phyloP scores from a whole-genome alignment of 2,797 vertebrate species.

The Psittacula derbiana region DNA sequence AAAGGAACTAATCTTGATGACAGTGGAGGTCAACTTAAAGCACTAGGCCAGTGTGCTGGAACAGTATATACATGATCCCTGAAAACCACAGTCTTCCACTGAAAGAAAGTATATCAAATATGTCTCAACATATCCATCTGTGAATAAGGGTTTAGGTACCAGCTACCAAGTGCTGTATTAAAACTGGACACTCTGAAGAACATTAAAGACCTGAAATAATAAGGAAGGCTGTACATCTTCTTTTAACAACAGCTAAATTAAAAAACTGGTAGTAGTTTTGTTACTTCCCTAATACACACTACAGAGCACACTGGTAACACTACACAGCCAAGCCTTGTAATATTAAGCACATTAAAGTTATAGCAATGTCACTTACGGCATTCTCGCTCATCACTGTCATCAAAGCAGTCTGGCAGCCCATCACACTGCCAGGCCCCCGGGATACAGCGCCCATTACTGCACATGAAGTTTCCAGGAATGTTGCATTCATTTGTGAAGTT shows the following conservation, averaged over 20 bases:
- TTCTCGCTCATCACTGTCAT: slow-evolving; percentile 93
- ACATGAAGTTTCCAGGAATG: slow-evolving; percentile 97
- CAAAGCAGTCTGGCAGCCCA: slow-evolving; percentile 90
- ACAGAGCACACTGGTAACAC: neutral
- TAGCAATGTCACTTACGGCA: slow-evolving; percentile 86
- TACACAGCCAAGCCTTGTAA: neutral
- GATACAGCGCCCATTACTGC: slow-evolving; percentile 91
- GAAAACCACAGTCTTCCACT: neutral
- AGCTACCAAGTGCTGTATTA: neutral
- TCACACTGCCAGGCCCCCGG: slow-evolving; percentile 93
- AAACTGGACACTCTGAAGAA: neutral
- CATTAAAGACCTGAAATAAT: neutral
- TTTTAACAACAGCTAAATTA: neutral
- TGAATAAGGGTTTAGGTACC: neutral
- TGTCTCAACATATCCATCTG: neutral
- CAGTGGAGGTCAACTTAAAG: neutral
- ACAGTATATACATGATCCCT: neutral
- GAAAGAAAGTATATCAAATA: neutral
- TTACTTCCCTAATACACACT: neutral
- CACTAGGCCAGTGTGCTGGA: neutral
- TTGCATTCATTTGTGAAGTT: slow-evolving; percentile 96
- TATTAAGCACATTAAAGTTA: neutral
- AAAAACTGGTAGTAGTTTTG: neutral
- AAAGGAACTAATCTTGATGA: neutral
- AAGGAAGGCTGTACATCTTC: neutral